Percentiles rank a stretch among this genome's conserved stretches.
These are phyloP conservation scores for Corydoras maculifer DNA, from an alignment of 2,113 vertebrate species.

Conservation along the genomic window DNA sequence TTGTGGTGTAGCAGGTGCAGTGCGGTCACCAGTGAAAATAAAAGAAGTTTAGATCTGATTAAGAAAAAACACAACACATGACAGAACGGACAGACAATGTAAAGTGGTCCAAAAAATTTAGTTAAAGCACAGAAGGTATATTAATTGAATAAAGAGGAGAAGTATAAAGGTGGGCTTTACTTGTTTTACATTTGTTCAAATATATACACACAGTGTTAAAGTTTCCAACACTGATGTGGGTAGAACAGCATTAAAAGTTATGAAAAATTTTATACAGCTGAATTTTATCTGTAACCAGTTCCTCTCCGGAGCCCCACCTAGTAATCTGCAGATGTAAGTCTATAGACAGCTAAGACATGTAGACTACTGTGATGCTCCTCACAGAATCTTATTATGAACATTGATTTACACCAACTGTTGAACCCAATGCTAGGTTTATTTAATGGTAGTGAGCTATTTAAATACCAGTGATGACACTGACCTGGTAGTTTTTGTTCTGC, in stretches of 20 bases:
- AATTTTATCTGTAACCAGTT: conserved; percentile 27
- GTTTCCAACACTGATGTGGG: conserved; percentile 33
- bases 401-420: no score
- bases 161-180: conserved; percentile 13
- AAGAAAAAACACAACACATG: background rate
- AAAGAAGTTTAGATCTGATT: background rate
- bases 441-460: no score
- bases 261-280: conserved; percentile 32
- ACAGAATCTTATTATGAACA: no score
- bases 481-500: no score
- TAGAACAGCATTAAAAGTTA: conserved; percentile 29
- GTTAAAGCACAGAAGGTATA: conserved; percentile 22
- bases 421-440: no score
- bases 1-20: background rate
- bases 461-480: no score
- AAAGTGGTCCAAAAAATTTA: conserved; percentile 2
- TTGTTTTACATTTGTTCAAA: conserved; percentile 7
- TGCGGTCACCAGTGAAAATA: background rate
- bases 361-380: no score
- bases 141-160: conserved; percentile 13
- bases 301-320: background rate
- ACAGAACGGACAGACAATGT: background rate
- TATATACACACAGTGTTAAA: conserved; percentile 21
- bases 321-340: no score
- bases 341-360: no score